These are phyloP conservation scores for Ophion ellenae DNA, from an alignment of 2,888 invertebrate genomes.

Conservation along the genomic window DNA sequence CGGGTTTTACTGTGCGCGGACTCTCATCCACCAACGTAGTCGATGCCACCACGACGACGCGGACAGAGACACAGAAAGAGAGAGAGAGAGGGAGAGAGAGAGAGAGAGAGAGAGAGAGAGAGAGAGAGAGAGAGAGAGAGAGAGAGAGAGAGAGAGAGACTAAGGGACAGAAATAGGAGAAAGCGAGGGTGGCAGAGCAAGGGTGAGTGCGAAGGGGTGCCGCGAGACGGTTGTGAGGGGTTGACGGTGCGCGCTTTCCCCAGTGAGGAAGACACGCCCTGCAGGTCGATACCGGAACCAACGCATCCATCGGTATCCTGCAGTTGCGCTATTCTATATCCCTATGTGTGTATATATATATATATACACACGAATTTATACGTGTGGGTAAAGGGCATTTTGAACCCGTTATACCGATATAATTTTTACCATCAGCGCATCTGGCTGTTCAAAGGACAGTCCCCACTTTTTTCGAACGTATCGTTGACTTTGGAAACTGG, in stretches of 20 bases:
- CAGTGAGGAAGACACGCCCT: slow-evolving; percentile 78
- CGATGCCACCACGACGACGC: slow-evolving; percentile 38
- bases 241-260: slow-evolving; percentile 75
- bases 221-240: slow-evolving; percentile 69
- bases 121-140: slow-evolving; percentile 9
- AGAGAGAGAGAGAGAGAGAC: slow-evolving; percentile 19
- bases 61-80: slow-evolving; percentile 9
- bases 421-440: no score
- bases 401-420: no score
- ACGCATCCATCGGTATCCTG: slow-evolving; percentile 73
- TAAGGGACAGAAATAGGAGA: slow-evolving; percentile 23
- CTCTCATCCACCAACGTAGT: slow-evolving; percentile 29
- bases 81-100: slow-evolving; percentile 16
- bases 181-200: slow-evolving; percentile 15
- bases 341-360: background rate
- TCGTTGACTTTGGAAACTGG: no score
- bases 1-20: slow-evolving; percentile 37
- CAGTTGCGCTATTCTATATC: slow-evolving; percentile 27
- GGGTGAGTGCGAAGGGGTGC: slow-evolving; percentile 63
- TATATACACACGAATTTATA: background rate
- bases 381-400: background rate
- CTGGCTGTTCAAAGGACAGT: no score
- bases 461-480: slow-evolving; percentile 1
- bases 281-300: slow-evolving; percentile 79
- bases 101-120: slow-evolving; percentile 13